Base-by-base conservation (phyloP, 2,797 vertebrate genomes). In the Chaunax sp. region DNA sequence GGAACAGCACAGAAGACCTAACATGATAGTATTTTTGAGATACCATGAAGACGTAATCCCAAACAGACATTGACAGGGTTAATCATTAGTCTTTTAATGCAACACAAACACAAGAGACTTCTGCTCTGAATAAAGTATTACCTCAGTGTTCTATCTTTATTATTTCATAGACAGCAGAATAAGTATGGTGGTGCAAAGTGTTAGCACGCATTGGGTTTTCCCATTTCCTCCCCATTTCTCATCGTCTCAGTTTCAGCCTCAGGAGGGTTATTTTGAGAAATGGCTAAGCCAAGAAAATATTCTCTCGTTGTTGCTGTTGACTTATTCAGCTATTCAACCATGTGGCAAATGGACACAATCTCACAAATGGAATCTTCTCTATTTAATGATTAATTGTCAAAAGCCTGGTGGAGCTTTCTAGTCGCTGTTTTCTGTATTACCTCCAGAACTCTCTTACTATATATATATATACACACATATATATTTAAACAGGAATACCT, bases 281-380 rank as follows among this genome's bases (percentile, higher is more conserved):
- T 81, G 80, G 83, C 77, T 58, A 62, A 68, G 74, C 86, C 55
- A 63, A 84, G 74, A 89, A 90, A 83, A 84, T 87, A 90, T 86
- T 90, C 58, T 64, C 73, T 66, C 75, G 61, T 84, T 87, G 85
- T 86, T 85, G 83, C 78, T 90, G 91, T 92, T 92, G 90, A 92
- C 92, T 91, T 90, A 85, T 92, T 92, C 85, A 92, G 84, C 82
- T 91, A 90, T 93, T 91, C 81, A 70, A 87, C 90, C 90, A 75
- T 87, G 89, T 88, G 85, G 90, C 83, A 91, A 89, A 90, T 83
- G 78, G 82, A 88, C 81, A 82, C 74, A n/a, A 80, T 78, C 85
- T 87, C 84, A 78, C 84, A 88, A 91, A 91, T 91, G 84, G 91
- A 90, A 87, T 66, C 71, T 82, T 79, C 68, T 65, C 56, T 83